Percentiles rank a stretch among this genome's conserved stretches.
These are phyloP conservation scores for Hyperopisus bebe DNA, from an alignment of 2,113 vertebrate species.

Conservation along the genomic window DNA sequence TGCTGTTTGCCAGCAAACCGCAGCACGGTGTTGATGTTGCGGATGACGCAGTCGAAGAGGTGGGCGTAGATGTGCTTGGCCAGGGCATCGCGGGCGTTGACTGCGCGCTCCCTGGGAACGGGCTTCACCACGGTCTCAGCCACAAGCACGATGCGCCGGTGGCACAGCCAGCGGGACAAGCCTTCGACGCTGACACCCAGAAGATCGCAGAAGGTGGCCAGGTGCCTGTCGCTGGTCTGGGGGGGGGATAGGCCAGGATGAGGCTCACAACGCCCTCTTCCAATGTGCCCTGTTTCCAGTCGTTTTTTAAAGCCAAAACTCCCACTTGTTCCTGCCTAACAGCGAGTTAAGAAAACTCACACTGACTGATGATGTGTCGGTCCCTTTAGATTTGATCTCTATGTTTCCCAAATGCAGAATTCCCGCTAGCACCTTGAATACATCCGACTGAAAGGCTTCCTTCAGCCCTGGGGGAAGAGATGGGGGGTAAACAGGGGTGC, in stretches of 20 bases:
- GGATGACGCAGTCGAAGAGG: constrained; percentile 82
- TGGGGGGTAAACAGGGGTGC: background rate
- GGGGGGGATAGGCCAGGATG: background rate
- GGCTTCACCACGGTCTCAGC: constrained; percentile 83
- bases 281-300: background rate
- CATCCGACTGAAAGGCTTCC: constrained; percentile 76
- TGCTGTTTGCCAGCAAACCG: constrained; percentile 79
- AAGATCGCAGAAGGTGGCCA: constrained; percentile 76
- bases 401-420: constrained; percentile 91
- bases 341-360: constrained; percentile 61
- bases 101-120: constrained; percentile 68
- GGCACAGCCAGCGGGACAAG: constrained; percentile 77
- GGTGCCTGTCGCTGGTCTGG: constrained; percentile 73
- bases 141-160: constrained; percentile 72
- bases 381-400: constrained; percentile 61
- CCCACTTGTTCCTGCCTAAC: background rate
- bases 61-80: constrained; percentile 93
- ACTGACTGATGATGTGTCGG: constrained; percentile 72
- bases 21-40: constrained; percentile 78
- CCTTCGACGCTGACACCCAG: constrained; percentile 56
- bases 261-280: background rate
- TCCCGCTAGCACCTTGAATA: constrained; percentile 82
- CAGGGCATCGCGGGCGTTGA: constrained; percentile 80
- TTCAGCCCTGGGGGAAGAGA: constrained; percentile 66
- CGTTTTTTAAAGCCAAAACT: background rate